Conservation (phyloP, 2,888 invertebrate species). For the Melikaiella ostensackeni region DNA sequence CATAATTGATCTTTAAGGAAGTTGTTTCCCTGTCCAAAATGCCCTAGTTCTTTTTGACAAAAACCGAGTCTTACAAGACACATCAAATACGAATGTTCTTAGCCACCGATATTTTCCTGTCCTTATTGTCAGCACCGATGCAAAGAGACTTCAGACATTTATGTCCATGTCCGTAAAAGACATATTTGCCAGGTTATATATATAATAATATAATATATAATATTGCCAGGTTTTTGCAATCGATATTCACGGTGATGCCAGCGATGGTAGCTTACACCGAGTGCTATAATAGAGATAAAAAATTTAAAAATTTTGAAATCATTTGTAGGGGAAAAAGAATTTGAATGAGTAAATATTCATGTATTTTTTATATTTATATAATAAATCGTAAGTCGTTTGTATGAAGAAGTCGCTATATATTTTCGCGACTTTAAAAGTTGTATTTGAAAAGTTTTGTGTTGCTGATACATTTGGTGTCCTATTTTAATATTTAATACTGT, state of each 20-base stretch:
- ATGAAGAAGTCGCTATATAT: too few species aligned
- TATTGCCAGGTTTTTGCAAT: conserved; percentile 55
- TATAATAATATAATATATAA: too few species aligned
- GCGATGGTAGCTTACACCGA: conserved; percentile 12
- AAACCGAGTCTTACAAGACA: conserved; percentile 57
- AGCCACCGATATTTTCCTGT: conserved; percentile 70
- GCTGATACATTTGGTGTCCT: too few species aligned
- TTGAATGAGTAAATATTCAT: too few species aligned
- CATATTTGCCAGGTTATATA: too few species aligned
- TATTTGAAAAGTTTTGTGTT: too few species aligned
- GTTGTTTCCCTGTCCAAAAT: conserved; percentile 61
- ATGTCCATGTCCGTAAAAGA: conserved; percentile 64
- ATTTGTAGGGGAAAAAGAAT: too few species aligned
- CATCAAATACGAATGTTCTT: conserved; percentile 66
- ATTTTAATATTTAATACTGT: too few species aligned
- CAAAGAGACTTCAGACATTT: conserved; percentile 63
- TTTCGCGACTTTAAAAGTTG: too few species aligned
- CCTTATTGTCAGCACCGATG: conserved; percentile 65
- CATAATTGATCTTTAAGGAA: background rate
- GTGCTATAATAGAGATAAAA: background rate
- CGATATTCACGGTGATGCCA: conserved; percentile 49
- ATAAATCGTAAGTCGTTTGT: too few species aligned
- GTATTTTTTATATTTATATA: too few species aligned
- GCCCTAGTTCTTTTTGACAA: conserved; percentile 58
- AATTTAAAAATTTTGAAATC: background rate